phyloP scores from a whole-genome alignment of 2,113 vertebrate genomes.

The Zosterops lateralis region DNA sequence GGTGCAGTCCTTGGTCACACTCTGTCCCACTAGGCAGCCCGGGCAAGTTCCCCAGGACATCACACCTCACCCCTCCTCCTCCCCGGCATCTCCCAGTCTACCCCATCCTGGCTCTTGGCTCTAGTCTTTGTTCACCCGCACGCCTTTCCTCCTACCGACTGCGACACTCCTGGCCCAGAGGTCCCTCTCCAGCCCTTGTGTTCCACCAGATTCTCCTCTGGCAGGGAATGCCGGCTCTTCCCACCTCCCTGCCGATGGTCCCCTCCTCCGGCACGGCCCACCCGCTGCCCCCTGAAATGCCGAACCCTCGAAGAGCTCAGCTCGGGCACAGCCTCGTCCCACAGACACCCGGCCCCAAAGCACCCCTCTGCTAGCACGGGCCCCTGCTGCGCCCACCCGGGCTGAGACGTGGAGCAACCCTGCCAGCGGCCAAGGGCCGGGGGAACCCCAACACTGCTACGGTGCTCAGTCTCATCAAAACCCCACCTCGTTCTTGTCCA shows the following conservation, averaged over 20 bases:
- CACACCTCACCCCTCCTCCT: too few species aligned
- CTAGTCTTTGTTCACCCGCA: background rate
- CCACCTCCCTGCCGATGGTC: rapidly evolving
- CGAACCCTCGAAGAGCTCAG: background rate
- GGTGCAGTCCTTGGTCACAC: background rate
- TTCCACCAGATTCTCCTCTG: rapidly evolving
- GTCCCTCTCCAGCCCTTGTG: background rate
- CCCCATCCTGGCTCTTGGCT: background rate
- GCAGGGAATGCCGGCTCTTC: background rate
- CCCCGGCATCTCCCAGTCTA: background rate
- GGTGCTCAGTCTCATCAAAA: background rate
- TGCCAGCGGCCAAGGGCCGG: background rate
- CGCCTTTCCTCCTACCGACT: background rate
- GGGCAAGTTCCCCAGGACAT: rapidly evolving
- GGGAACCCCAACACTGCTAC: rapidly evolving
- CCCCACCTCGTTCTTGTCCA: background rate
- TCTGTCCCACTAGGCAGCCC: background rate
- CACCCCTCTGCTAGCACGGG: rapidly evolving
- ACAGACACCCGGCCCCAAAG: background rate
- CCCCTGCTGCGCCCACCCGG: background rate
- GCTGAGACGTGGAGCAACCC: rapidly evolving
- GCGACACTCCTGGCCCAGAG: background rate
- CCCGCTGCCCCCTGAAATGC: background rate
- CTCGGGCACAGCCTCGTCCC: background rate
- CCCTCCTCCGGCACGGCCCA: background rate